Evolutionary conservation across 1,140 invertebrate species (phyloP), one percentile per base, ranked within the genome.

Genomic region (Paracyclopina nana): DNA sequence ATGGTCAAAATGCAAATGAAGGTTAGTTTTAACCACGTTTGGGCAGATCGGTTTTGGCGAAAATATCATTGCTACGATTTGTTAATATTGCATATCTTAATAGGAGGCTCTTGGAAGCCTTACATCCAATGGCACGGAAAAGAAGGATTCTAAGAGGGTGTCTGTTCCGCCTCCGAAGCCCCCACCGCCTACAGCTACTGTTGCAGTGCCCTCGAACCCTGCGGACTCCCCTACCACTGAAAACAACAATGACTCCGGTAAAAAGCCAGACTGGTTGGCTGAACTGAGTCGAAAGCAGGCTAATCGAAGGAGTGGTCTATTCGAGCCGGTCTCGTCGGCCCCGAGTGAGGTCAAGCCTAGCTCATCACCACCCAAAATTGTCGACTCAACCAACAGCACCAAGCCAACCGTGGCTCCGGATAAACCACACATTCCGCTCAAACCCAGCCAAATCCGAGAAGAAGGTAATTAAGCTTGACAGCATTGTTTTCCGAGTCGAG

Each of bases 261-360:
- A 50, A 11, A 55, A 55, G 34, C 52, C 53, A 9, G 34, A 31
- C 30, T 55, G 55, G 55, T 52, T 55, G 44, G 55, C 54, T 27
- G 55, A 55, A 45, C 29, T 55, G 12, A 55, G 53, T 44, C 46
- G 48, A 12, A 55, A 44, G 30, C 55, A 55, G 43, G 55, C 54
- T 22, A 55, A 55, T 28, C 28, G 53, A 12, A 49, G 40, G 30
- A 40, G 45, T 25, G 28, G 26, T 43, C 48, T 48, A 14, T 30
- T 30, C n/a, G 42, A 53, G 34, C 34, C 40, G 28, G 31, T 48
- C 40, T 29, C 18, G 4, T 28, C 3, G 4, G 12, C 18, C 24
- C n/a, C 44, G 30, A 55, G 20, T 40, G 44, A 34, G 34, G 22
- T 20, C 27, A 41, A 1, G 6, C 41, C 14, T 25, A 26, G 22